Evolutionary conservation across 1,140 invertebrate genomes (phyloP).

Genomic region (Fopius arisanus): DNA sequence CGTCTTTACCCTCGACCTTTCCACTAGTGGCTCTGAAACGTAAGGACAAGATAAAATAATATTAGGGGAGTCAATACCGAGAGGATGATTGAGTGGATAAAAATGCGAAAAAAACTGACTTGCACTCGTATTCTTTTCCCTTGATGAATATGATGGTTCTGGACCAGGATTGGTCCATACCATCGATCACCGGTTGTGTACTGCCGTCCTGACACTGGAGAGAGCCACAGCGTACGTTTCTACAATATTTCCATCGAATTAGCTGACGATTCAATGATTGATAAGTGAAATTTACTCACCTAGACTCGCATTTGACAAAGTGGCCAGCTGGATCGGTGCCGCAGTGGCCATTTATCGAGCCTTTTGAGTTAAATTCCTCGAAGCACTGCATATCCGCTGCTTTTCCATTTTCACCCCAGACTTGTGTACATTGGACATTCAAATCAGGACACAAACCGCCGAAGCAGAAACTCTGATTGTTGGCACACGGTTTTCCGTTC

Average conservation of each 20-base stretch:
- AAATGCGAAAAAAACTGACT: slow-evolving; percentile 72
- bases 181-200: slow-evolving; percentile 77
- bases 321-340: slow-evolving; percentile 81
- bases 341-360: slow-evolving; percentile 92
- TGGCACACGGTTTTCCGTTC: slow-evolving; percentile 85
- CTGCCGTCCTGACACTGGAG: slow-evolving; percentile 89
- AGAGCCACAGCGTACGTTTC: slow-evolving; percentile 88
- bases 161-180: slow-evolving; percentile 82
- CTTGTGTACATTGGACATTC: slow-evolving; percentile 84
- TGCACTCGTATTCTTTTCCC: slow-evolving; percentile 89
- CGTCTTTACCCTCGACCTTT: slow-evolving; percentile 70
- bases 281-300: too few relatives aligned
- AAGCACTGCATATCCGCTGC: slow-evolving; percentile 87
- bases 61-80: neutral
- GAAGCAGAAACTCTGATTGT: slow-evolving; percentile 83
- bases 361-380: slow-evolving; percentile 93
- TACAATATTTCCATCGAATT: slow-evolving; percentile 52
- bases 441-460: slow-evolving; percentile 90
- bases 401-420: slow-evolving; percentile 87
- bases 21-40: slow-evolving; percentile 76
- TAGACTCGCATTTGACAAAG: slow-evolving; percentile 84
- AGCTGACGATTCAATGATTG: slow-evolving; percentile 10
- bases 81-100: neutral
- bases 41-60: slow-evolving; percentile 30
- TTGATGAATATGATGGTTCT: slow-evolving; percentile 87